Conservation (phyloP, 2,888 invertebrate species). For the Agelastica alni region DNA sequence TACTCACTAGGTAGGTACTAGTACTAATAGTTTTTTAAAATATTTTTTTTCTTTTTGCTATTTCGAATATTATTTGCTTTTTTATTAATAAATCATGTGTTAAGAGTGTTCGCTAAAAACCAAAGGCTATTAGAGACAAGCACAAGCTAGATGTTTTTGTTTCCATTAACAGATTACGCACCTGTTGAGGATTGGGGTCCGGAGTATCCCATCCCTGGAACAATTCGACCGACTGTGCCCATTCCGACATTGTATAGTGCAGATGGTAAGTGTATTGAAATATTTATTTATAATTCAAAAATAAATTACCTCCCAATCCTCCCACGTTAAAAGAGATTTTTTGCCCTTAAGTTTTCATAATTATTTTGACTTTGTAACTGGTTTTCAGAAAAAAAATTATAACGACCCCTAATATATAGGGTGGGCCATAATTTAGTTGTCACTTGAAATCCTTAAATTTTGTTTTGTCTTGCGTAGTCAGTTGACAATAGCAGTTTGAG, state of each 20-base stretch:
- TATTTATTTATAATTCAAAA: too few relatives aligned
- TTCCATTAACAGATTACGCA: slow-evolving; percentile 53
- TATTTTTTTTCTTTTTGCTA: slow-evolving; percentile 23
- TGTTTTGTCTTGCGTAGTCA: too few relatives aligned
- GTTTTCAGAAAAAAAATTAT: too few relatives aligned
- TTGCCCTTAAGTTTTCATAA: too few relatives aligned
- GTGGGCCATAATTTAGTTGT: too few relatives aligned
- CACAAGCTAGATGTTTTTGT: slow-evolving; percentile 26
- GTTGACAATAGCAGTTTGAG: too few relatives aligned
- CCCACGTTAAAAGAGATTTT: too few relatives aligned
- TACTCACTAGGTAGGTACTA: too few relatives aligned
- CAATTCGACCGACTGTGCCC: slow-evolving; percentile 66
- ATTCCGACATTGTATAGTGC: slow-evolving; percentile 83
- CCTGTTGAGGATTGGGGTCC: slow-evolving; percentile 67
- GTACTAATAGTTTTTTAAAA: slow-evolving; percentile 7
- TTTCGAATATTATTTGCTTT: slow-evolving; percentile 20
- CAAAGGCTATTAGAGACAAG: neutral
- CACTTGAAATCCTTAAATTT: too few relatives aligned
- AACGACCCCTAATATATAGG: too few relatives aligned
- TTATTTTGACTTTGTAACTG: too few relatives aligned
- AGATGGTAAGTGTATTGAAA: slow-evolving; percentile 60
- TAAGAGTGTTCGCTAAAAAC: slow-evolving; percentile 18
- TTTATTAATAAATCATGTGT: slow-evolving; percentile 15
- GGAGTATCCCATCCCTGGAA: slow-evolving; percentile 62
- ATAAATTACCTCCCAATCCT: too few relatives aligned